Conservation (phyloP, 2,797 vertebrate genomes). For the Sus cebifrons region DNA sequence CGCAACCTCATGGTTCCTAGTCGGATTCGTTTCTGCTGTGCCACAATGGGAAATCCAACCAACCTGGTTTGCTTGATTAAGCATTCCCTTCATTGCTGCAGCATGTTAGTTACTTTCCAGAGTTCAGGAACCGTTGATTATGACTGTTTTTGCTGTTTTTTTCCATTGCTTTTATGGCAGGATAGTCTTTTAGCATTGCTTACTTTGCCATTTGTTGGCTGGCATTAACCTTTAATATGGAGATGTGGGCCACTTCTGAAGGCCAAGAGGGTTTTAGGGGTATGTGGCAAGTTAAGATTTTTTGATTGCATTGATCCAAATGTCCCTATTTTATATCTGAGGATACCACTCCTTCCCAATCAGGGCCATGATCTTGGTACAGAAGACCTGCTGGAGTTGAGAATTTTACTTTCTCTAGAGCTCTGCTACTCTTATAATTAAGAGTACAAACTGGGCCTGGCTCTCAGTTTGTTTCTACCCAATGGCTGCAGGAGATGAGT, state of each 20-base stretch:
- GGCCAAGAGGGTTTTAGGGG: background rate
- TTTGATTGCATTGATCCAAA: background rate
- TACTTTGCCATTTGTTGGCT: background rate
- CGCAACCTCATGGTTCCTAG: too few relatives aligned
- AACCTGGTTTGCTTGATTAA: constrained; percentile 29
- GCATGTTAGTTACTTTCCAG: constrained; percentile 3
- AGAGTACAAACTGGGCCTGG: background rate
- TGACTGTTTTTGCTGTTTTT: background rate
- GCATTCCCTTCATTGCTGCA: background rate
- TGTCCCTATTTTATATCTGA: background rate
- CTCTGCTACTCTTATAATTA: constrained; percentile 28
- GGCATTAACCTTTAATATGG: background rate
- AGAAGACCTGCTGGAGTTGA: constrained; percentile 1
- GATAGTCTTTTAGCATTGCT: background rate
- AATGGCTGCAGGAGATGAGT: constrained; percentile 43
- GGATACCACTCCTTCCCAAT: background rate
- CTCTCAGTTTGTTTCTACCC: background rate
- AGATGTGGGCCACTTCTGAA: background rate
- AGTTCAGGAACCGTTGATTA: constrained; percentile 13
- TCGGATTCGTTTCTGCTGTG: too few relatives aligned
- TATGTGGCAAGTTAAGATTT: background rate
- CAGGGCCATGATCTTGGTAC: background rate
- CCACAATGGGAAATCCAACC: too few relatives aligned
- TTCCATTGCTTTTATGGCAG: constrained; percentile 1
- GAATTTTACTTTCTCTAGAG: constrained; percentile 25